phyloP scores from a whole-genome alignment of 2,113 vertebrate species.

The Esox niger region DNA sequence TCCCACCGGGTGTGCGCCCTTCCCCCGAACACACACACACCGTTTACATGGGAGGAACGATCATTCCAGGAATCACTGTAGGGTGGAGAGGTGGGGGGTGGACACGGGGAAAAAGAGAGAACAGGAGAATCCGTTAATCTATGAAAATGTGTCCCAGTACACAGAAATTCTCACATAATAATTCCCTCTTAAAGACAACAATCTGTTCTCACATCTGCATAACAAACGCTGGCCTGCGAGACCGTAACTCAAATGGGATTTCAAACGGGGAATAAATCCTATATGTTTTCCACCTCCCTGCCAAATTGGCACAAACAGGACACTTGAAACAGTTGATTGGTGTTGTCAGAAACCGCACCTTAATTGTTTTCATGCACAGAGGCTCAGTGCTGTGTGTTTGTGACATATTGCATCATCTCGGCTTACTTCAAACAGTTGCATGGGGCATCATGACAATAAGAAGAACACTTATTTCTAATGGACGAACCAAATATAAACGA shows the following conservation, averaged over 20 bases:
- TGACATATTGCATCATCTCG: slow-evolving; percentile 50
- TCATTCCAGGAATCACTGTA: slow-evolving; percentile 94
- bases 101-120: slow-evolving; percentile 35
- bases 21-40: slow-evolving; percentile 74
- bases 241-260: slow-evolving; percentile 42
- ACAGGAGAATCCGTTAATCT: not conserved
- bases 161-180: slow-evolving; percentile 51
- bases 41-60: slow-evolving; percentile 95
- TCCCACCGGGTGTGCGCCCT: slow-evolving; percentile 72
- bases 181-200: slow-evolving; percentile 53
- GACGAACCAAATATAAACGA: no score
- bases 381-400: slow-evolving; percentile 18
- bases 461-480: slow-evolving; percentile 11
- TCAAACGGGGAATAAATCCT: slow-evolving; percentile 59
- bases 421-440: slow-evolving; percentile 38
- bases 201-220: slow-evolving; percentile 62
- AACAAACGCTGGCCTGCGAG: slow-evolving; percentile 41
- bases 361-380: slow-evolving; percentile 25
- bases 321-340: slow-evolving; percentile 8
- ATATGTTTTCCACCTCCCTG: slow-evolving; percentile 15
- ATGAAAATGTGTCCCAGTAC: slow-evolving; percentile 35
- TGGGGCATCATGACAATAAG: slow-evolving; percentile 48
- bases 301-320: not conserved
- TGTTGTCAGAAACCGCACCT: not conserved
- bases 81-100: slow-evolving; percentile 44